Base-by-base conservation (phyloP, 2,113 vertebrate species). In the Tyrannus savana region DNA sequence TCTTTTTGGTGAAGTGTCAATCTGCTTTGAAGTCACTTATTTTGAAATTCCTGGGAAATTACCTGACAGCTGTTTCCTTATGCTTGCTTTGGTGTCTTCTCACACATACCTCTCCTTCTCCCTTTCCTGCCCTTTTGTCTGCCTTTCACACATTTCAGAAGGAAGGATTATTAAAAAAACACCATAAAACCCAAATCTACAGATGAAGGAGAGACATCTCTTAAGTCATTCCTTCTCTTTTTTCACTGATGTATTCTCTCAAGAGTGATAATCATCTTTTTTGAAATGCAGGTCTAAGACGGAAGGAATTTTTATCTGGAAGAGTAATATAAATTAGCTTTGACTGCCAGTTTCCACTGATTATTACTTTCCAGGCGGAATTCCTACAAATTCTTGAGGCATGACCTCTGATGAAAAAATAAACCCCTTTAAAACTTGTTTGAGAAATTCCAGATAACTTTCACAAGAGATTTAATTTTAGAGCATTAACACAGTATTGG, bases 261-360 rank as follows among this genome's bases (percentile, higher is more conserved):
- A 98, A 98, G 98, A 98, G 98, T 98, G 98, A 98, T 98, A 98
- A 98, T 98, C 98, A 98, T 98, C 98, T 98, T 97, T 98, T 98
- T 98, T 98, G 98, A 98, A 97, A 98, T 98, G 97, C 98, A 98
- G 98, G 98, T 98, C 98, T 99, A 98, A 99, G 98, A 98, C n/a
- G 98, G 98, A 99, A 99, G 98, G 98, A 99, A 99, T 99, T 99
- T 98, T 98, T 98, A 98, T 99, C 98, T 99, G 99, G 98, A 99
- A 98, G 98, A 98, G 98, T 98, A 98, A 98, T 97, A 98, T 98
- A 98, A 98, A 98, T 98, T 97, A 98, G 97, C 97, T 98, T 98
- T 97, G 98, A 98, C 98, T 98, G 98, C 98, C 98, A 98, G 98
- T 99, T 99, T 99, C 98, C 98, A 99, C 98, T 98, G 98, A 98